Percentiles rank a stretch among this genome's conserved stretches.
Evolutionary conservation across 2,113 vertebrate genomes (phyloP).

Genomic region (Phalacrocorax brasilianus): DNA sequence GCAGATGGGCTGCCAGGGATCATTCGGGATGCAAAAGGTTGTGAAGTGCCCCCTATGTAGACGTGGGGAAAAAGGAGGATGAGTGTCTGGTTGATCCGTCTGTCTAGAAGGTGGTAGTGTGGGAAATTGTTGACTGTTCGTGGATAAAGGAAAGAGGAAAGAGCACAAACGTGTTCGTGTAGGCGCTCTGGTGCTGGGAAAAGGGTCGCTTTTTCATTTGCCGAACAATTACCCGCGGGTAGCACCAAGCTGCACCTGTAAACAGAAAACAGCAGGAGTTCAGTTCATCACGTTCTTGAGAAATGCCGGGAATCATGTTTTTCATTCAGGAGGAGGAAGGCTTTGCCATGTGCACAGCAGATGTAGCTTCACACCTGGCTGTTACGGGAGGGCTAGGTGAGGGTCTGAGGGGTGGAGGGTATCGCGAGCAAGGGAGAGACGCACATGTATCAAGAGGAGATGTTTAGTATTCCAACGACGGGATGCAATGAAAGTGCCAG

Average conservation of each 20-base stretch:
- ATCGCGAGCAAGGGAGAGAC: fast-evolving
- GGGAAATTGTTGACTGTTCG: background rate
- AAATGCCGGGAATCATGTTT: fast-evolving
- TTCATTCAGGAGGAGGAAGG: background rate
- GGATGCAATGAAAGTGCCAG: background rate
- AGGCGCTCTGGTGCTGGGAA: background rate
- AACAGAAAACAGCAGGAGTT: background rate
- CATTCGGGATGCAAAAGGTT: background rate
- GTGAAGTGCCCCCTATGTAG: background rate
- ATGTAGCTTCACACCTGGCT: background rate
- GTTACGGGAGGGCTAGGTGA: fast-evolving
- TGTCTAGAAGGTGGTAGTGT: background rate
- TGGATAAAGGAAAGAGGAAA: background rate
- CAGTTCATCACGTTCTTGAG: fast-evolving
- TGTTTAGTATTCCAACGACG: fast-evolving
- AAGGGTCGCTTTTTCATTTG: background rate
- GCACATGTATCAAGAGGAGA: fast-evolving
- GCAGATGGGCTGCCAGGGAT: background rate
- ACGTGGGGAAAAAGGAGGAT: fast-evolving
- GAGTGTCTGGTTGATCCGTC: fast-evolving
- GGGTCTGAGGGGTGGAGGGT: background rate
- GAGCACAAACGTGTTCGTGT: fast-evolving
- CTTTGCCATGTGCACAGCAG: fast-evolving
- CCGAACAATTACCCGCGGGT: background rate
- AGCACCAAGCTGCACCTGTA: background rate